Conservation (phyloP, 1,140 invertebrate genomes). For the Hyles euphorbiae region DNA sequence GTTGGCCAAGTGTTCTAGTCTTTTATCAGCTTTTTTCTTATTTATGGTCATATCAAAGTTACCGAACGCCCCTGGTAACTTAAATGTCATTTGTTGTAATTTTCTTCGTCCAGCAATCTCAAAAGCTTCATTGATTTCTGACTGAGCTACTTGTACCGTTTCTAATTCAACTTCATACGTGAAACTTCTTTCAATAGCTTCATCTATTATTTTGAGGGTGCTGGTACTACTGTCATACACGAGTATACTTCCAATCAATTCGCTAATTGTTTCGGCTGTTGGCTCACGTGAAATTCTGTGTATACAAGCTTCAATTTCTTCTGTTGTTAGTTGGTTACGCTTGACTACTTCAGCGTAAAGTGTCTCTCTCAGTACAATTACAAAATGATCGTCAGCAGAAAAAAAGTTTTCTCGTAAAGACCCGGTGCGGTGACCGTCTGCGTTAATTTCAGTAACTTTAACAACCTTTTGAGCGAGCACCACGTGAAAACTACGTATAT, state of each 20-base stretch:
- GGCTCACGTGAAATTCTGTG: not conserved
- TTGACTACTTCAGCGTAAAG: constrained; percentile 10
- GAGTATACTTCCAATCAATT: constrained; percentile 4
- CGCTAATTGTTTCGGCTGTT: not conserved
- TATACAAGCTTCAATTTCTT: not conserved
- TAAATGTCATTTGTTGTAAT: not conserved
- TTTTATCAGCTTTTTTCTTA: constrained; percentile 6
- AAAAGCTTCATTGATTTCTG: not conserved
- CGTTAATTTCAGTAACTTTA: constrained; percentile 9
- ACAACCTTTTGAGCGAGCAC: constrained; percentile 8
- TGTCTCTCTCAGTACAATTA: constrained; percentile 3
- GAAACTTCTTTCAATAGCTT: not conserved
- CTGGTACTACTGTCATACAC: not conserved
- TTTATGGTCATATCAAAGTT: constrained; percentile 4
- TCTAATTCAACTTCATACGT: not conserved
- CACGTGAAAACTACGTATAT: constrained; percentile 12
- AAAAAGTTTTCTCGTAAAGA: constrained; percentile 13
- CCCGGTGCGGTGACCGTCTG: not conserved
- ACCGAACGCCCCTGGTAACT: constrained; percentile 1
- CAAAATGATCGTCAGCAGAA: constrained; percentile 1
- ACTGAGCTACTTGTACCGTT: not conserved
- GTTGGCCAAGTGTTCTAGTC: constrained; percentile 7
- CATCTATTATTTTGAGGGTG: not conserved
- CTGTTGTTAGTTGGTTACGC: not conserved
- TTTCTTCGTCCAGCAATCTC: not conserved